Evolutionary conservation across 92 coral and sea anemone species (phyloP), one percentile per base, ranked within the genome.

Genomic region (Actinostola sp.): DNA sequence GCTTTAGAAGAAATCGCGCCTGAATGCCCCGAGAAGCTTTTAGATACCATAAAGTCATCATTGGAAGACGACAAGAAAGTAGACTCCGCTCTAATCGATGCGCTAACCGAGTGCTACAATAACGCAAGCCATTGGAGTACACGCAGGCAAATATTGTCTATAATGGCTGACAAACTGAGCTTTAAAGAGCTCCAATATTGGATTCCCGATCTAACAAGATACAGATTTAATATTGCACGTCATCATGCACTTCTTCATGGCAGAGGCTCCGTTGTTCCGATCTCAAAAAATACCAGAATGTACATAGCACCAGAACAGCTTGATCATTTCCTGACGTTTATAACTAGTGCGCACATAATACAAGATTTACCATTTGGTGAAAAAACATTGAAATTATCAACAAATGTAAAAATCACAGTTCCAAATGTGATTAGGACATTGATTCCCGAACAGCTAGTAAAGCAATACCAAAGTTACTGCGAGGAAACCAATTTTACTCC

Each of bases 361-460:
- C 81, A 75, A 29, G 73, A 75, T 31, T 27, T 75, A 34, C 73
- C 81, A 7, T 75, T 75, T 75, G 81, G 81, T 23, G 81, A 75
- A 50, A 46, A 44, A 30, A 44, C 67, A 11, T 14, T 62, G 15
- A 49, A 24, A 24, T 42, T 73, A 41, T 63, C 73, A 9, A 31
- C 15, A 11, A 32, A 39, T 36, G 43, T 20, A n/a, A 25, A 41
- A 6, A 46, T 73, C 5, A 45, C 15, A 14, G 44, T 61, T 12
- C 79, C 79, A 36, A 73, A 73, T 60, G 79, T 73, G 6, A 39
- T 73, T 3, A 36, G 73, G 46, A 58, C 73, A 4, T 34, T 73
- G 70, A 60, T 73, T n/a, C 43, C 63, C 12, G 52, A 61, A 32
- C 73, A 43, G 21, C 20, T 60, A 13, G 66, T 73, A 17, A 17